Percentiles rank a stretch among this genome's conserved stretches.
Evolutionary conservation across 2,797 vertebrate species (phyloP).

Genomic region (Oreochromis mossambicus): DNA sequence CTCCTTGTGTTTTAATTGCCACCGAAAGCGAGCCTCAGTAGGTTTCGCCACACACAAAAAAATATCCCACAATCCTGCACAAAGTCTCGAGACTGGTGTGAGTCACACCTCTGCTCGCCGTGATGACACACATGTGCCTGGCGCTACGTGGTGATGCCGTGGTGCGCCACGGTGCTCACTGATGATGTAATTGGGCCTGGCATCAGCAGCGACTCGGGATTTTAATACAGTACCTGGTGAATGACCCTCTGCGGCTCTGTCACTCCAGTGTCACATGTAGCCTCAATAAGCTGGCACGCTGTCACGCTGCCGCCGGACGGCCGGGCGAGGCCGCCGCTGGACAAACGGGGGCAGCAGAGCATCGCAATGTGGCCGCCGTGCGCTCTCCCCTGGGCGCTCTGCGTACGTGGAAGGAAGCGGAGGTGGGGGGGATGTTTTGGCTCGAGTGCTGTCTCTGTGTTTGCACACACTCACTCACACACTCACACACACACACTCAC

Average conservation of each 20-base stretch:
- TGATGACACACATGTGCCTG: background rate
- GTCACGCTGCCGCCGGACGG: background rate
- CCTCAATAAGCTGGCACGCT: background rate
- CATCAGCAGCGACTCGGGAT: background rate
- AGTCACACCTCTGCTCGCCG: constrained; percentile 10
- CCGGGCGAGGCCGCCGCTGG: background rate
- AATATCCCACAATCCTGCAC: background rate
- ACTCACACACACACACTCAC: background rate
- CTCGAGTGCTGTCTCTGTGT: constrained; percentile 53
- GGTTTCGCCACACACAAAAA: background rate
- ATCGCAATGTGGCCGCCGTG: background rate
- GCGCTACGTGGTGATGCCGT: background rate
- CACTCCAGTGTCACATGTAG: constrained; percentile 13
- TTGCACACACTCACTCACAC: constrained; percentile 43
- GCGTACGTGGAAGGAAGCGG: background rate
- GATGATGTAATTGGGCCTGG: constrained; percentile 11
- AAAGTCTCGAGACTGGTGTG: background rate
- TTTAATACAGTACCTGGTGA: constrained; percentile 31
- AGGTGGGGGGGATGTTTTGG: constrained; percentile 44
- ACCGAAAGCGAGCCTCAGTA: background rate
- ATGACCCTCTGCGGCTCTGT: background rate
- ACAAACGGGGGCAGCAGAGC: constrained; percentile 61
- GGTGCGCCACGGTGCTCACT: background rate
- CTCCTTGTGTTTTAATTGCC: background rate
- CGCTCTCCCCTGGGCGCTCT: background rate